A percentile compares a stretch with the other conserved stretches of the same genome.
These are phyloP conservation scores for Trisateles emortualis DNA, from an alignment of 2,888 invertebrate species.

Conservation along the genomic window DNA sequence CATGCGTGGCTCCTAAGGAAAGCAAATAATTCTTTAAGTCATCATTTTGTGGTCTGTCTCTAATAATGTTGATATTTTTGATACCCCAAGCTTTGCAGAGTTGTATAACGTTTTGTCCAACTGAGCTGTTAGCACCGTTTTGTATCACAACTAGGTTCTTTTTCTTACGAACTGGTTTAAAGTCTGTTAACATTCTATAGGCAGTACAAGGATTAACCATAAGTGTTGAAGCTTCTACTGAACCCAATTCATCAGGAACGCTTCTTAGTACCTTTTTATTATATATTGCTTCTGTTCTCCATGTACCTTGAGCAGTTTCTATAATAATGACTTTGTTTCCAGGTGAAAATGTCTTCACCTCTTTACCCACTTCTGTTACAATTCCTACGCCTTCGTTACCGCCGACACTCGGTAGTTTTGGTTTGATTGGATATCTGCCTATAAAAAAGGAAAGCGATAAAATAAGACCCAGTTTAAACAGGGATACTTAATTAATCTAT, in stretches of 20 bases:
- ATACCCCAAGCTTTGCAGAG: slow-evolving; percentile 93
- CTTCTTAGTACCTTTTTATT: slow-evolving; percentile 87
- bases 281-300: slow-evolving; percentile 91
- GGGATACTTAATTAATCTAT: background rate
- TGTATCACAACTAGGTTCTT: slow-evolving; percentile 97
- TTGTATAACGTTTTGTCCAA: slow-evolving; percentile 98
- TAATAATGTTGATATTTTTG: slow-evolving; percentile 94
- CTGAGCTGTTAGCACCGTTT: slow-evolving; percentile 99
- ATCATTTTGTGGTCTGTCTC: slow-evolving; percentile 92
- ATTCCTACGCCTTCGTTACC: slow-evolving; percentile 99
- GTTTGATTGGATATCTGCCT: slow-evolving; percentile 85
- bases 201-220: slow-evolving; percentile 98
- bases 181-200: slow-evolving; percentile 98
- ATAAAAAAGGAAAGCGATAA: slow-evolving; percentile 41
- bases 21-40: slow-evolving; percentile 90
- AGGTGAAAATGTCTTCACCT: slow-evolving; percentile 71
- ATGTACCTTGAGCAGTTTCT: slow-evolving; percentile 93
- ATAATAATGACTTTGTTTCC: slow-evolving; percentile 96
- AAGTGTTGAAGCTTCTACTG: slow-evolving; percentile 94
- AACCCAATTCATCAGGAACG: slow-evolving; percentile 90
- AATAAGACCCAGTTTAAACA: background rate
- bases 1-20: slow-evolving; percentile 93
- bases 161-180: slow-evolving; percentile 87
- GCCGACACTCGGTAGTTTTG: slow-evolving; percentile 93
- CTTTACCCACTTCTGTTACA: slow-evolving; percentile 90